Percentiles rank a stretch among this genome's conserved stretches.
These are phyloP conservation scores for Ceryle rudis DNA, from an alignment of 2,797 vertebrate genomes.

Conservation along the genomic window DNA sequence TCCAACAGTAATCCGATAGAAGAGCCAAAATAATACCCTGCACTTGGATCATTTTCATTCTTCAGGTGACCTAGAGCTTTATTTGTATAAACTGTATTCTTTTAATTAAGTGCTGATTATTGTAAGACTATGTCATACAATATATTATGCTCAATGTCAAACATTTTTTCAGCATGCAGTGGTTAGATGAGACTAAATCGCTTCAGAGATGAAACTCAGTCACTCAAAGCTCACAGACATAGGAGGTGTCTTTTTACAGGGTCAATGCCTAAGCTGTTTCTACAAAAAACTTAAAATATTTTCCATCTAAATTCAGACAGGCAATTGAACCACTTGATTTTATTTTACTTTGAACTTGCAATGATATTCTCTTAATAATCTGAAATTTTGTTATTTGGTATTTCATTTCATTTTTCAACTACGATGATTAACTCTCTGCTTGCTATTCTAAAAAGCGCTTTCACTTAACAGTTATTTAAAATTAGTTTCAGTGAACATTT, in stretches of 20 bases:
- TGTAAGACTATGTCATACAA: background rate
- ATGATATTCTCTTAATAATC: background rate
- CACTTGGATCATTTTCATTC: background rate
- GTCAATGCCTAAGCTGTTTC: background rate
- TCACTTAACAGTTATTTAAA: background rate
- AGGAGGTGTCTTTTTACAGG: background rate
- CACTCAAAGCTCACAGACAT: background rate
- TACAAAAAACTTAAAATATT: background rate
- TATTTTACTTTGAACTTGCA: background rate
- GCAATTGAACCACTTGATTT: background rate
- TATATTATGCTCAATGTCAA: background rate
- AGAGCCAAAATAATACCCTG: background rate
- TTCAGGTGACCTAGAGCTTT: background rate
- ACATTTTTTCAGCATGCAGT: background rate
- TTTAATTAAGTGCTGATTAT: background rate
- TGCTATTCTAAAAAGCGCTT: background rate
- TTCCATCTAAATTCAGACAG: background rate
- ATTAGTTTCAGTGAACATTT: background rate
- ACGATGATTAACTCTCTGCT: background rate
- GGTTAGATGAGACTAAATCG: background rate
- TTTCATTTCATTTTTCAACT: background rate
- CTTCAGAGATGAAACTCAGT: background rate
- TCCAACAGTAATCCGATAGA: background rate
- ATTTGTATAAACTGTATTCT: background rate
- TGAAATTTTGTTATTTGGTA: background rate